These are phyloP conservation scores for Sylvietta virens DNA, from an alignment of 2,113 vertebrate species.

Conservation along the genomic window DNA sequence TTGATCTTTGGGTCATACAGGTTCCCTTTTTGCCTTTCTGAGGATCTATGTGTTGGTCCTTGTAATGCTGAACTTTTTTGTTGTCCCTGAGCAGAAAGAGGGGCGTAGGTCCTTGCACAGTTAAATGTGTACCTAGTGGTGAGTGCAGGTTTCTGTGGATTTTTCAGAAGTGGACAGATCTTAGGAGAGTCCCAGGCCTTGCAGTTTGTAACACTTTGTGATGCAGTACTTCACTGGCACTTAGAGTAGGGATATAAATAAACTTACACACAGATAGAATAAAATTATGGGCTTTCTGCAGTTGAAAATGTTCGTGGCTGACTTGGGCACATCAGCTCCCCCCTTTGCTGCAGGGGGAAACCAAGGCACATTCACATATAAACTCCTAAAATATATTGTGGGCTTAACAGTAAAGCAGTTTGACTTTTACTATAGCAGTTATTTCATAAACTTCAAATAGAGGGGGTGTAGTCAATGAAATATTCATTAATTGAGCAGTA, in stretches of 20 bases:
- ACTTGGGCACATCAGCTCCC: not conserved
- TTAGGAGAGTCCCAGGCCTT: not conserved
- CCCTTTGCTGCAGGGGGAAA: not conserved
- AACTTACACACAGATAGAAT: not conserved
- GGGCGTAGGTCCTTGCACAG: not conserved
- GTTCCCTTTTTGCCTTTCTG: not conserved
- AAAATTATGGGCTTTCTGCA: not conserved
- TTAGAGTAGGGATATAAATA: not conserved
- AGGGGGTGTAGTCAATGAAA: not conserved
- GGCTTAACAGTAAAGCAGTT: not conserved
- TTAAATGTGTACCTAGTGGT: not conserved
- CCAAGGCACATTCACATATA: fast-evolving
- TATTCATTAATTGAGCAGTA: not conserved
- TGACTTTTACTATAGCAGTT: not conserved
- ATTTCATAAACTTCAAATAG: not conserved
- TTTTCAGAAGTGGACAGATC: not conserved
- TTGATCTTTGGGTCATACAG: not conserved
- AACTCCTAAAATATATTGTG: not conserved
- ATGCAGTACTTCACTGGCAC: not conserved
- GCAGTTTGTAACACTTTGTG: not conserved
- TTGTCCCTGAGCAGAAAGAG: not conserved
- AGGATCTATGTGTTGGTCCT: not conserved
- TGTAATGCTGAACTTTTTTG: not conserved
- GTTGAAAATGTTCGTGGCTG: not conserved
- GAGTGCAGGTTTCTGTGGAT: not conserved